Evolutionary conservation across 1,140 invertebrate genomes (phyloP).

Genomic region (Penaeus vannamei): DNA sequence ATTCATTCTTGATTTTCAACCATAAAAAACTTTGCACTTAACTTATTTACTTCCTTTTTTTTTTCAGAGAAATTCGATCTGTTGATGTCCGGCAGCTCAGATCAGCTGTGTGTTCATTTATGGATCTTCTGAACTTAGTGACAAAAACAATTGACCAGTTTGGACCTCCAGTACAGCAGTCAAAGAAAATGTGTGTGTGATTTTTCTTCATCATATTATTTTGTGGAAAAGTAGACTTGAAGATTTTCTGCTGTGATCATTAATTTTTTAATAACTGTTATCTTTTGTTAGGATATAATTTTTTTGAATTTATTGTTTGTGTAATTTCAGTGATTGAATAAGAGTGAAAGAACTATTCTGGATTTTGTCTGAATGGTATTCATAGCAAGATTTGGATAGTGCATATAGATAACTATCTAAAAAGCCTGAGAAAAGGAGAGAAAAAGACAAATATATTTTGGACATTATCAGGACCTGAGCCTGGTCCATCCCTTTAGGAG

Average conservation of each 20-base stretch:
- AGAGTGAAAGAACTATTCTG: no score
- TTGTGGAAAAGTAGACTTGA: background rate
- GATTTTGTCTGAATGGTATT: no score
- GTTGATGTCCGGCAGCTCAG: slow-evolving; percentile 58
- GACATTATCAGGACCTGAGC: no score
- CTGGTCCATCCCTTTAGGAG: no score
- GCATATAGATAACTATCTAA: no score
- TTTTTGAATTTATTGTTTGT: no score
- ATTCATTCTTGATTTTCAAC: background rate
- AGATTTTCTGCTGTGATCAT: background rate
- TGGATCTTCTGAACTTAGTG: slow-evolving; percentile 54
- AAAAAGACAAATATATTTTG: no score
- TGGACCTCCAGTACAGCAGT: slow-evolving; percentile 54
- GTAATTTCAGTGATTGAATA: no score
- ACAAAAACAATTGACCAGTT: slow-evolving; percentile 56
- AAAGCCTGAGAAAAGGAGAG: no score
- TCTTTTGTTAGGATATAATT: no score
- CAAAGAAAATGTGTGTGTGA: slow-evolving; percentile 53
- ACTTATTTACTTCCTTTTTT: background rate
- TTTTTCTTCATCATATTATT: background rate
- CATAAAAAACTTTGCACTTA: background rate
- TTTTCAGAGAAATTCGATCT: slow-evolving; percentile 49
- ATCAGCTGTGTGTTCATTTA: slow-evolving; percentile 52
- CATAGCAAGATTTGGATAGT: no score
- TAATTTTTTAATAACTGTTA: no score